Evolutionary conservation across 1,140 invertebrate species (phyloP).

Genomic region (Rhizoglyphus robini): DNA sequence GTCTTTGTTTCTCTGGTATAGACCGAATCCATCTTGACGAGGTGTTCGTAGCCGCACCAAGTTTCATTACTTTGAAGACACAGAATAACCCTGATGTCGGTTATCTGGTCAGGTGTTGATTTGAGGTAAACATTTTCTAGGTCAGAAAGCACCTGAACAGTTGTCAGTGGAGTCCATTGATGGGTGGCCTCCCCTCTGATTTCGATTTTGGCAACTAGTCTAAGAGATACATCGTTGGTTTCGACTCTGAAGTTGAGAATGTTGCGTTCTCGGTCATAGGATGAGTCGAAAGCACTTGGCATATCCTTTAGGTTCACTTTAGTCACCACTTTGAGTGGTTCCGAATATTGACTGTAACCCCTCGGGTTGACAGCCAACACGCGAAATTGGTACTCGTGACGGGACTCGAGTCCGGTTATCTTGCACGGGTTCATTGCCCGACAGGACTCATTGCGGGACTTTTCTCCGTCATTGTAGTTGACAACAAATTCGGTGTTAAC

Average conservation of each 20-base stretch:
- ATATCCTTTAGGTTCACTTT: slow-evolving; percentile 40
- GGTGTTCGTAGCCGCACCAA: slow-evolving; percentile 52
- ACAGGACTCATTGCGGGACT: slow-evolving; percentile 50
- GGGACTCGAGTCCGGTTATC: slow-evolving; percentile 41
- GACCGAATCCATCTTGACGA: slow-evolving; percentile 40
- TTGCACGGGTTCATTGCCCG: slow-evolving; percentile 70
- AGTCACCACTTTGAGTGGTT: slow-evolving; percentile 25
- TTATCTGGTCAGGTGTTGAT: slow-evolving; percentile 25
- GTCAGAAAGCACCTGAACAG: slow-evolving; percentile 20
- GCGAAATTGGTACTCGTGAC: slow-evolving; percentile 27
- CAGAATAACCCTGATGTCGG: slow-evolving; percentile 53
- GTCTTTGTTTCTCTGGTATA: slow-evolving; percentile 62
- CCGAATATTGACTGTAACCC: slow-evolving; percentile 27
- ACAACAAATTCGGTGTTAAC: slow-evolving; percentile 71
- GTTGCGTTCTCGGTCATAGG: slow-evolving; percentile 38
- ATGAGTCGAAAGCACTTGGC: slow-evolving; percentile 52
- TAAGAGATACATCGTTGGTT: slow-evolving; percentile 32
- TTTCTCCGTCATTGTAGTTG: slow-evolving; percentile 31
- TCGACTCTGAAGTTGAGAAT: slow-evolving; percentile 57
- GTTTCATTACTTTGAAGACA: slow-evolving; percentile 59
- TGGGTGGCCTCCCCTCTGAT: not conserved
- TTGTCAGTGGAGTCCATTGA: slow-evolving; percentile 24
- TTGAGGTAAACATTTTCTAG: slow-evolving; percentile 36
- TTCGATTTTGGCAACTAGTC: slow-evolving; percentile 48
- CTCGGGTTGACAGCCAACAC: slow-evolving; percentile 28